Evolutionary conservation across 2,888 invertebrate genomes (phyloP).

Genomic region (Frankliniella intonsa): DNA sequence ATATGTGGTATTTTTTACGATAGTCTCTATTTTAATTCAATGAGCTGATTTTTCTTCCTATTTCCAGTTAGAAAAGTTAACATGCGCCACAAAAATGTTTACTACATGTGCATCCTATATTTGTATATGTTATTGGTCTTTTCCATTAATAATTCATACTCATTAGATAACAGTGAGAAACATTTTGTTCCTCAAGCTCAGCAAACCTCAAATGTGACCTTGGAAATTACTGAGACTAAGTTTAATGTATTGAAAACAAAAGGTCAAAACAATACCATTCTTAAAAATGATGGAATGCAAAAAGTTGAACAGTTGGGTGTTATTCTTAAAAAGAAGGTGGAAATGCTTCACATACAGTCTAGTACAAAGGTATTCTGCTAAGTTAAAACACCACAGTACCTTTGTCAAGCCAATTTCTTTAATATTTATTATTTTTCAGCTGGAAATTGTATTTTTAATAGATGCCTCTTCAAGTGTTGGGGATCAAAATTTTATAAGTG

Average conservation of each 20-base stretch:
- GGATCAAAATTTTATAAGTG: slow-evolving; percentile 59
- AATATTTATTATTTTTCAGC: slow-evolving; percentile 38
- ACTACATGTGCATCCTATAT: too few species aligned
- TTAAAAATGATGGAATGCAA: background rate
- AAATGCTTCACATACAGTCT: background rate
- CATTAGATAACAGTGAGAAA: too few species aligned
- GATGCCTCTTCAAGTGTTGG: slow-evolving; percentile 68
- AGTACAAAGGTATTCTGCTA: background rate
- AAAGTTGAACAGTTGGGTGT: background rate
- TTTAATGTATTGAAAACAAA: too few species aligned
- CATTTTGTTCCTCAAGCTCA: too few species aligned
- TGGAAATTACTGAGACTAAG: too few species aligned
- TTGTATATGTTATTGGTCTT: too few species aligned
- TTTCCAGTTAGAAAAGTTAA: too few species aligned
- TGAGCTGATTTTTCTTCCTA: background rate
- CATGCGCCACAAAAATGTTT: too few species aligned
- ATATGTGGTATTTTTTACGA: background rate
- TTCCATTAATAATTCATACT: too few species aligned
- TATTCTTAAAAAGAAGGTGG: background rate
- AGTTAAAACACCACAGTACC: too few species aligned
- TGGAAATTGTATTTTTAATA: slow-evolving; percentile 63
- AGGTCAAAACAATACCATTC: background rate
- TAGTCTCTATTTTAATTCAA: background rate
- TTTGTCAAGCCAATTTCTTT: too few species aligned
- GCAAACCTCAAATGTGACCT: too few species aligned